Evolutionary conservation across 2,888 invertebrate species (phyloP), one percentile per base, ranked within the genome.

Genomic region (Pammene fasciana): DNA sequence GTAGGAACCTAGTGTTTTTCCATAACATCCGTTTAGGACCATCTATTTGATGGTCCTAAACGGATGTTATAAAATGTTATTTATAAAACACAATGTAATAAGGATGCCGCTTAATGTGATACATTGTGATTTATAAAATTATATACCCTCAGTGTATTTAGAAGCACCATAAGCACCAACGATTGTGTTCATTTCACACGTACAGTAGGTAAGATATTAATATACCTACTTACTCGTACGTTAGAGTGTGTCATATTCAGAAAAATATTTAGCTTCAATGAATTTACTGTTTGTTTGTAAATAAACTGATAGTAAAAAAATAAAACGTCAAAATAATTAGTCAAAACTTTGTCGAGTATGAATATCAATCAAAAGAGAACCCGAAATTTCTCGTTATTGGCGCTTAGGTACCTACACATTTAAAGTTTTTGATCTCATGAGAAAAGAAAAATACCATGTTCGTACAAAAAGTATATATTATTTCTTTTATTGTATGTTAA

Each of bases 111-210:
- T 26, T 26, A 26, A 26, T 26, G 26, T 26, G 26, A 26, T 26
- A 26, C 1, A 26, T 26, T 26, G 26, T 26, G 26, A 26, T 26
- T 26, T 26, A 26, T 26, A 26, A 26, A 3, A 3, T 26, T 3
- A 26, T 26, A 26, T 26, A 1, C 26, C 1, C 26, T 26, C 26
- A 26, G 26, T 26, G 26, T 26, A n/a, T n/a, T n/a, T n/a, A 26
- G 26, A 1, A 26, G 26, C 26, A 26, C 26, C 26, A 26, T 26
- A 26, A 65, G 52, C 38, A 85, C 85, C 84, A 81, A 80, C 72
- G 74, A 82, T 82, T 87, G 88, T 89, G 88, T 88, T 89, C 86
- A 86, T 82, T 82, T 83, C 81, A 72, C 77, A 67, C 60, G 10
- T 62, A 50, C 48, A 45, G 45, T 38, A 60, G 46, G 8, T 43